Percentiles rank a stretch among this genome's conserved stretches.
These are phyloP conservation scores for Anolis apletophallus DNA, from an alignment of 2,797 vertebrate genomes.

Conservation along the genomic window DNA sequence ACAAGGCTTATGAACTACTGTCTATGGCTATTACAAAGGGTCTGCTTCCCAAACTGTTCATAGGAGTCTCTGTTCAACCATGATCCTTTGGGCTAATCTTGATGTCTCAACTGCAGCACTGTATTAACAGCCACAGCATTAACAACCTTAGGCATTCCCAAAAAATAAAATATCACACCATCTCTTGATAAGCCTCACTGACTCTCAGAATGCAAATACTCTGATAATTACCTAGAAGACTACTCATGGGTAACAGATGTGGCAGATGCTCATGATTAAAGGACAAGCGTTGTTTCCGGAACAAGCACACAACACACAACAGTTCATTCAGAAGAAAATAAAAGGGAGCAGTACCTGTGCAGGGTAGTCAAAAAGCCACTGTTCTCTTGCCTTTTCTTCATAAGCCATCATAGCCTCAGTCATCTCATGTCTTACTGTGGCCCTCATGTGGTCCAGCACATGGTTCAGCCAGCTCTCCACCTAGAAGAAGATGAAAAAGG, in stretches of 20 bases:
- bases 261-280: background rate
- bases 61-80: background rate
- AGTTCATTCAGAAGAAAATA: background rate
- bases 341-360: slow-evolving; percentile 85
- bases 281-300: background rate
- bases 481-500: slow-evolving; percentile 68
- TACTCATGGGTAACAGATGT: slow-evolving; percentile 1
- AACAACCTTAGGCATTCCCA: background rate
- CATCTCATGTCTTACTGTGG: slow-evolving; percentile 89
- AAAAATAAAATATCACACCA: background rate
- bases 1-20: background rate
- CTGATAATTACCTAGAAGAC: background rate
- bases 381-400: slow-evolving; percentile 93
- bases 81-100: background rate
- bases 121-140: background rate
- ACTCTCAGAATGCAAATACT: rapidly evolving
- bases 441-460: slow-evolving; percentile 88
- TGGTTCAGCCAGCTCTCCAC: slow-evolving; percentile 92
- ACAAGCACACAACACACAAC: background rate
- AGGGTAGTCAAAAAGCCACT: slow-evolving; percentile 96
- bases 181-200: background rate
- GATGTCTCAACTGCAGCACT: background rate
- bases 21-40: background rate
- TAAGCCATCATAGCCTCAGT: slow-evolving; percentile 84
- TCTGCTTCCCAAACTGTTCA: background rate